phyloP scores from a whole-genome alignment of 2,797 vertebrate species.

The Rhincodon typus region DNA sequence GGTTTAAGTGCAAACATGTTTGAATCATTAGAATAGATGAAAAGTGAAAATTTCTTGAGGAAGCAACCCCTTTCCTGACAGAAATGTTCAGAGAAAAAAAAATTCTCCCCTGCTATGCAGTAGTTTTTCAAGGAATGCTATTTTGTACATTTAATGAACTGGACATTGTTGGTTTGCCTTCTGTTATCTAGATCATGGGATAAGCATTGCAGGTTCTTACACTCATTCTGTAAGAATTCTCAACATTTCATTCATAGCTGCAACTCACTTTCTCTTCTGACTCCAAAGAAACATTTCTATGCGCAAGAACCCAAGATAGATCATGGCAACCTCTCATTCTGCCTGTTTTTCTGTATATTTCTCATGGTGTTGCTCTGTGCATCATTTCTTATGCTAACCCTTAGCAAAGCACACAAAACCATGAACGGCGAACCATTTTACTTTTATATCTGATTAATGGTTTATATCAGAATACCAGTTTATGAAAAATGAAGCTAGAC shows the following conservation, averaged over 20 bases:
- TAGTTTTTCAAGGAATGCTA: not conserved
- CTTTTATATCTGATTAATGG: slow-evolving; percentile 28
- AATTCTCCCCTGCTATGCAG: not conserved
- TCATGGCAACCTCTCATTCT: not conserved
- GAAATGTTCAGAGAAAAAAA: not conserved
- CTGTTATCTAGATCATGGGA: not conserved
- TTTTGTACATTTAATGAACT: not conserved
- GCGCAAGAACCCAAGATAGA: not conserved
- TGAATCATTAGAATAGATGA: not conserved
- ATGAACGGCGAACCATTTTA: slow-evolving; percentile 25
- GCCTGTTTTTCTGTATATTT: not conserved
- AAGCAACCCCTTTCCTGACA: not conserved
- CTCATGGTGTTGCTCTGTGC: not conserved
- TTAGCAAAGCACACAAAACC: slow-evolving; percentile 13
- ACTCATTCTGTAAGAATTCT: not conserved
- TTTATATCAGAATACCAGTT: slow-evolving; percentile 25
- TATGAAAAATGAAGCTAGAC: slow-evolving; percentile 31
- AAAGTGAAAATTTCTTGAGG: not conserved
- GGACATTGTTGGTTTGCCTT: not conserved
- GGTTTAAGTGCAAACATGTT: not conserved
- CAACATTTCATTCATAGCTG: not conserved
- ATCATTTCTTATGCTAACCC: slow-evolving; percentile 5
- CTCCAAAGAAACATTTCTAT: not conserved
- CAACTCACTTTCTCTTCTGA: not conserved
- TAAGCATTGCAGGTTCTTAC: not conserved